These are phyloP conservation scores for Schizopygopsis malacanthus DNA, from an alignment of 2,797 vertebrate species.

Conservation along the genomic window DNA sequence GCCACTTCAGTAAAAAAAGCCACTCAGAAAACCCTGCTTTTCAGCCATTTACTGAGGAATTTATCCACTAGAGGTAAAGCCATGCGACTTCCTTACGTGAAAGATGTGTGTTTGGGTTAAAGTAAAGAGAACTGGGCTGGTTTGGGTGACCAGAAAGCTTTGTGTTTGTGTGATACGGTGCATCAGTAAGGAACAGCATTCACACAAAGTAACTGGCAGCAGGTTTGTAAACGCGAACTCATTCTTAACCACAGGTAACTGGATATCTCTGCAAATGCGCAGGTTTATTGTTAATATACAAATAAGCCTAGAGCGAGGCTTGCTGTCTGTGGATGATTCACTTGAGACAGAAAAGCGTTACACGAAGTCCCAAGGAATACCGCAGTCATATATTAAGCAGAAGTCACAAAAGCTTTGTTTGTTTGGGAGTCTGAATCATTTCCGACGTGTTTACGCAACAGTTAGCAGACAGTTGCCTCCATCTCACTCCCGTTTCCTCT, in stretches of 20 bases:
- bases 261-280: neutral
- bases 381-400: neutral
- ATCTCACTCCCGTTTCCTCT: neutral
- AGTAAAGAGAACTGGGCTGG: neutral
- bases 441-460: neutral
- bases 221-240: neutral
- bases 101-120: neutral
- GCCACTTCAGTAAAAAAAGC: neutral
- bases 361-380: neutral
- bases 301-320: conserved; percentile 18
- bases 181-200: neutral
- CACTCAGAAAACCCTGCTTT: conserved; percentile 22
- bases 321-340: neutral
- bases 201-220: conserved; percentile 1
- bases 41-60: neutral
- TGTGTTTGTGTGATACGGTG: neutral
- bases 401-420: neutral
- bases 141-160: conserved; percentile 6
- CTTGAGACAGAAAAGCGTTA: neutral
- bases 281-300: conserved; percentile 13
- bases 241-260: neutral
- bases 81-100: neutral
- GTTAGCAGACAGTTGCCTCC: conserved; percentile 8
- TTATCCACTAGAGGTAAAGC: conserved; percentile 1
- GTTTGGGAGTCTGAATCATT: neutral